Evolutionary conservation across 2,888 invertebrate genomes (phyloP).

Genomic region (Masnerella sp.): DNA sequence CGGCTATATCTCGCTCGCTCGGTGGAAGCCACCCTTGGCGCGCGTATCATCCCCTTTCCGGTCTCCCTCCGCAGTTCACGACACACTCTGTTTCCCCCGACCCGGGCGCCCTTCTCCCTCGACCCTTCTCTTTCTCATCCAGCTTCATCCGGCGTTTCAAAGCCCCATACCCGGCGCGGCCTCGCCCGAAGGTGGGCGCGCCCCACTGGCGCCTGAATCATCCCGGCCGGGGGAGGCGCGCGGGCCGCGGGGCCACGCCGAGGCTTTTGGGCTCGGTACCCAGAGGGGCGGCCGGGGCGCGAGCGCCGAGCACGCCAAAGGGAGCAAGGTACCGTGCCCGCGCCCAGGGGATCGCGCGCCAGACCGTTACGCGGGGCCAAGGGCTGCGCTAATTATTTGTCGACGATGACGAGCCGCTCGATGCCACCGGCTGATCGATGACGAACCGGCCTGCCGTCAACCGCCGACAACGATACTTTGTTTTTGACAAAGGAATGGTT

Average conservation of each 20-base stretch:
- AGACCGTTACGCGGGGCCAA: conserved; percentile 65
- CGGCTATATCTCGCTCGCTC: conserved; percentile 73
- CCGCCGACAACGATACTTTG: conserved; percentile 74
- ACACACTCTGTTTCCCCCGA: conserved; percentile 74
- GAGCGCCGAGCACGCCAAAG: conserved; percentile 61
- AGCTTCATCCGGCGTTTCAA: conserved; percentile 64
- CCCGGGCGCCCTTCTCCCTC: conserved; percentile 62
- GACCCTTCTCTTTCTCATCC: conserved; percentile 57
- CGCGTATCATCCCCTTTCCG: conserved; percentile 71
- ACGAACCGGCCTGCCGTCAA: neutral
- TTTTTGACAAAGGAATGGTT: too few relatives aligned
- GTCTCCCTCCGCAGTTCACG: conserved; percentile 64
- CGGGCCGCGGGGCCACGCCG: conserved; percentile 49
- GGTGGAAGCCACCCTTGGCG: conserved; percentile 74
- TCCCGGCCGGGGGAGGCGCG: conserved; percentile 73
- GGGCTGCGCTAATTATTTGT: conserved; percentile 78
- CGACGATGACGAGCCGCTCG: conserved; percentile 76
- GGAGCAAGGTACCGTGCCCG: conserved; percentile 74
- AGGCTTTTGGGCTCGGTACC: conserved; percentile 68
- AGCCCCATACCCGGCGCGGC: conserved; percentile 60
- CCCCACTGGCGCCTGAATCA: conserved; percentile 78
- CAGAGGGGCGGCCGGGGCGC: conserved; percentile 66
- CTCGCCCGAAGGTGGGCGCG: conserved; percentile 74
- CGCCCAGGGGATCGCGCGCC: conserved; percentile 67
- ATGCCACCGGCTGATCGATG: too few relatives aligned